A percentile compares a stretch with the other conserved stretches of the same genome.
These are phyloP conservation scores for Silurus lanzhouensis DNA, from an alignment of 2,797 vertebrate species.

Conservation along the genomic window DNA sequence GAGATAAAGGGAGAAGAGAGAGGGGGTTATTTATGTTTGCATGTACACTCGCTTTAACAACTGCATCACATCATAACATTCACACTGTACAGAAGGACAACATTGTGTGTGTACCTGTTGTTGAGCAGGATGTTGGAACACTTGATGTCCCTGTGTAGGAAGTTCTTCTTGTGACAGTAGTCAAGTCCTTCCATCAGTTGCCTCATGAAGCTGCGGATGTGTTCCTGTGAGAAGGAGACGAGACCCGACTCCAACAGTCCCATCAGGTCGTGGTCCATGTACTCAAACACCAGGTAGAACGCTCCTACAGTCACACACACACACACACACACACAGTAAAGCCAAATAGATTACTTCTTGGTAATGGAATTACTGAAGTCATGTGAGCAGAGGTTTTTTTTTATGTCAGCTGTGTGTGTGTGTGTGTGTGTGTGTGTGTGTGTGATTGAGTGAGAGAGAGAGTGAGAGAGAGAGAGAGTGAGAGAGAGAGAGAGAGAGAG, in stretches of 20 bases:
- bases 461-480: too few species aligned
- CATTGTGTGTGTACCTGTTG: constrained; percentile 81
- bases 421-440: neutral
- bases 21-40: neutral
- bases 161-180: constrained; percentile 99
- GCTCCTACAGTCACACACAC: constrained; percentile 76
- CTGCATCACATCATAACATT: neutral
- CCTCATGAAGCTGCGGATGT: constrained; percentile 97
- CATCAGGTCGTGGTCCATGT: constrained; percentile 99
- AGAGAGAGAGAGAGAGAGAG: too few species aligned
- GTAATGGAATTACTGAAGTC: neutral
- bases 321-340: neutral
- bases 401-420: neutral
- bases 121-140: constrained; percentile 98
- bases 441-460: too few species aligned
- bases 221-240: constrained; percentile 97
- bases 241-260: constrained; percentile 97
- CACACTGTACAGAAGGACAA: neutral
- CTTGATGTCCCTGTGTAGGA: constrained; percentile 97
- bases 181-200: constrained; percentile 99
- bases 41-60: neutral
- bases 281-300: constrained; percentile 99
- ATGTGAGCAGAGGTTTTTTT: neutral
- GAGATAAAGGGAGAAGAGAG: neutral
- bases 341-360: neutral